Evolutionary conservation across 1,140 invertebrate genomes (phyloP), one percentile per base, ranked within the genome.

Genomic region (Formica selysi): DNA sequence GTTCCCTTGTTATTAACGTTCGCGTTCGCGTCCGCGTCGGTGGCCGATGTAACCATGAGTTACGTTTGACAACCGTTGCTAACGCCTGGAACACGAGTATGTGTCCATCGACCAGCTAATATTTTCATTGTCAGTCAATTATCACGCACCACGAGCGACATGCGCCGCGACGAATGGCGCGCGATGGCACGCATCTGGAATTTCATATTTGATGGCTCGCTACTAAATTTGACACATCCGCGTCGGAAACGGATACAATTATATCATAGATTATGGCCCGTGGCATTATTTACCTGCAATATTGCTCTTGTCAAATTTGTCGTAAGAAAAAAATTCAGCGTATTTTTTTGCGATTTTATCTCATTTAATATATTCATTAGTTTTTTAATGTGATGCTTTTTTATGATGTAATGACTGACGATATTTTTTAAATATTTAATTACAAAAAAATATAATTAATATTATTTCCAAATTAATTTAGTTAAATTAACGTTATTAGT

Each of bases 91-190:
- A 80, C 78, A 61, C 54, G 51, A 26, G 38, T 73, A 44, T 16
- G 29, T 59, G 68, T 44, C 54, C 38, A 44, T 73, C 68, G 79
- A 83, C 68, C 68, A 13, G 54, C 54, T 83, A 85, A 85, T 85
- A 85, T 85, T 85, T 85, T 85, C 81, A 78, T 85, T 85, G 81
- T 78, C 44, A 44, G 36, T 78, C 81, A 65, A 78, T 78, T 65
- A 76, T 78, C 73, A 44, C 32, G 41, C 32, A 32, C 4, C 32
- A 65, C 41, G 36, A 38, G 61, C 22, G 32, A 62, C 57, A 65
- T 48, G 61, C 44, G 61, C 26, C 32, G 7, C 41, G 41, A 62
- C 19, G 61, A 64, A 32, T 26, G 7, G 19, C 54, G 22, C 48
- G 29, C 26, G 59, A 3, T 29, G 3, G 64, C 48, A 38, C 54